phyloP scores from a whole-genome alignment of 2,797 vertebrate species.

The Anolis apletophallus region DNA sequence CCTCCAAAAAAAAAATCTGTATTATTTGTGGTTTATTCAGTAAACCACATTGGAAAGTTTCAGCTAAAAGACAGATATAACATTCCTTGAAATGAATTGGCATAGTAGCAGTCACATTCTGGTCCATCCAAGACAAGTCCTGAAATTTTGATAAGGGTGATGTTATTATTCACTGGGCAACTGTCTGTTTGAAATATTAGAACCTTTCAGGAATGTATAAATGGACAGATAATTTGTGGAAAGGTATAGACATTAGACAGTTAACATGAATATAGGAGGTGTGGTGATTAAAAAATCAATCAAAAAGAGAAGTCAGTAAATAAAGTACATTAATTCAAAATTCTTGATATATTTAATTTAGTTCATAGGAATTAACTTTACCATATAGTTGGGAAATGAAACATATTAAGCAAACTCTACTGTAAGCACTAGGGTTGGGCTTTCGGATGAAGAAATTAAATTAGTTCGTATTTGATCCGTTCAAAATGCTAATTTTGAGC shows the following conservation, averaged over 20 bases:
- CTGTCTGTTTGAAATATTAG: neutral
- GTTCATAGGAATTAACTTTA: neutral
- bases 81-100: neutral
- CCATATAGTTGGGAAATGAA: neutral
- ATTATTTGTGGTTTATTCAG: neutral
- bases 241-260: neutral
- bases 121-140: neutral
- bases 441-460: no score
- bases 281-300: neutral
- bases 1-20: neutral
- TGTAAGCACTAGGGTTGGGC: no score
- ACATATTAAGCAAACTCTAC: neutral
- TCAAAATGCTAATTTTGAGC: no score
- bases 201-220: neutral
- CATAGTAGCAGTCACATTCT: neutral
- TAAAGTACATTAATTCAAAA: constrained; percentile 6
- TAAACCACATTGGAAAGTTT: neutral
- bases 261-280: neutral
- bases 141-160: neutral
- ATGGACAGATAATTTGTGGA: neutral
- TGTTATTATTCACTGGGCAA: neutral
- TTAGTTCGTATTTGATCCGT: no score
- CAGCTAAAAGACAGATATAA: neutral
- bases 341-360: constrained; percentile 11
- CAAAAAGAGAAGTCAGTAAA: neutral